Base-by-base conservation (phyloP, 2,888 invertebrate genomes). In the Pollenia labialis region DNA sequence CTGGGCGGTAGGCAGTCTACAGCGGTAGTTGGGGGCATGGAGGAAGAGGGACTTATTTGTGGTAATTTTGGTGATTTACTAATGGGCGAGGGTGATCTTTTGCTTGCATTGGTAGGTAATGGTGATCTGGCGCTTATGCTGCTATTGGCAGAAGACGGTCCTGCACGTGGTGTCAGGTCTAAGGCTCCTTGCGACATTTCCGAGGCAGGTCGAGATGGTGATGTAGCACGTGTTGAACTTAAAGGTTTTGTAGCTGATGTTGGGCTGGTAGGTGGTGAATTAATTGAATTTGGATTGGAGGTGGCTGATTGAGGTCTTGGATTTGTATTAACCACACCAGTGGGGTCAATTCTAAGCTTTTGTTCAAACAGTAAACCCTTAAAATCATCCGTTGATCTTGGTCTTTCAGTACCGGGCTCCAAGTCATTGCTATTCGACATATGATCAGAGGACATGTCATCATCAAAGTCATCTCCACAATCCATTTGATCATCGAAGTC, bases 81-180 rank as follows among this genome's bases (percentile, higher is more conserved):
- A 32, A 85, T 1, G 0, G 87, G 85, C 0, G 87, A 85, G 1
- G 87, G 85, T 12, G 87, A 82, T 80, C 87, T 75, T 81, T 84
- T 87, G 46, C 14, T 8, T 9, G 50, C 48, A 42, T 56, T 64
- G 14, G 56, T 18, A 9, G 84, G 74, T n/a, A 81, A 54, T 9
- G 90, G 89, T 4, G 91, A 88, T 50, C 88, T 88, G 44, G 89
- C 64, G 69, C 81, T 83, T 77, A 89, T 58, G 94, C 60, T 94
- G 94, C 90, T 94, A 81, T 87, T 82, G 52, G 89, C 66, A 11
- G 88, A 66, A 12, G 89, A 85, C 0, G 90, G 87, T 0, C 90
- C 89, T 3, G 94, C 92, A 11, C 94, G 94, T 9, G 95, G 95
- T 8, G 95, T 95, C 83, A 95, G 91, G 90, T 95, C 95, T 46